Conservation (phyloP, 2,113 vertebrate genomes). For the Caranx ignobilis region DNA sequence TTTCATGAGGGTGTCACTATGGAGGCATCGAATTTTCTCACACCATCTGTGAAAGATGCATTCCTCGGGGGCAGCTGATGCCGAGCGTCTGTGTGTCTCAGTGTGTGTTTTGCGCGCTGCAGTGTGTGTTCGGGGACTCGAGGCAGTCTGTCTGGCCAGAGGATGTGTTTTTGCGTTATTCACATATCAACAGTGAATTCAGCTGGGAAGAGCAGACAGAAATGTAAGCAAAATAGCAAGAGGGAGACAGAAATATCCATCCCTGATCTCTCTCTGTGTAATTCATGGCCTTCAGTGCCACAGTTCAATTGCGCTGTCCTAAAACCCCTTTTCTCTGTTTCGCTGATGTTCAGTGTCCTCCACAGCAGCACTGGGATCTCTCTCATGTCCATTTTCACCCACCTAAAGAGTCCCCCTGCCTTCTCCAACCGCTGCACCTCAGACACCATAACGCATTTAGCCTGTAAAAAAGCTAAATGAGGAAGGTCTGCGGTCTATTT, state of each 20-base stretch:
- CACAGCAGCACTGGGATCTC: constrained; percentile 33
- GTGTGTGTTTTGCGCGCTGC: constrained; percentile 26
- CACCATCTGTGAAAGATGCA: constrained; percentile 69
- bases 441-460: constrained; percentile 34
- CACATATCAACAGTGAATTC: constrained; percentile 62
- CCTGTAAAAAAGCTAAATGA: constrained; percentile 45
- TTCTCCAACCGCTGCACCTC: constrained; percentile 12
- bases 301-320: constrained; percentile 43
- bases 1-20: constrained; percentile 73
- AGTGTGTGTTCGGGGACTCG: constrained; percentile 43
- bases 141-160: constrained; percentile 30
- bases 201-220: constrained; percentile 19
- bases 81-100: constrained; percentile 37
- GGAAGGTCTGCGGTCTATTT: constrained; percentile 51
- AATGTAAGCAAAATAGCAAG: constrained; percentile 41
- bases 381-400: constrained; percentile 42
- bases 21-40: constrained; percentile 61
- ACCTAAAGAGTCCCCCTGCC: constrained; percentile 20
- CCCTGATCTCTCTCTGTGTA: constrained; percentile 29
- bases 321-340: constrained; percentile 55
- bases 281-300: constrained; percentile 53
- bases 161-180: constrained; percentile 54
- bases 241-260: constrained; percentile 36
- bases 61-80: constrained; percentile 65
- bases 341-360: constrained; percentile 36